Conservation (phyloP, 2,888 invertebrate genomes). For the Macrophya annulata region DNA sequence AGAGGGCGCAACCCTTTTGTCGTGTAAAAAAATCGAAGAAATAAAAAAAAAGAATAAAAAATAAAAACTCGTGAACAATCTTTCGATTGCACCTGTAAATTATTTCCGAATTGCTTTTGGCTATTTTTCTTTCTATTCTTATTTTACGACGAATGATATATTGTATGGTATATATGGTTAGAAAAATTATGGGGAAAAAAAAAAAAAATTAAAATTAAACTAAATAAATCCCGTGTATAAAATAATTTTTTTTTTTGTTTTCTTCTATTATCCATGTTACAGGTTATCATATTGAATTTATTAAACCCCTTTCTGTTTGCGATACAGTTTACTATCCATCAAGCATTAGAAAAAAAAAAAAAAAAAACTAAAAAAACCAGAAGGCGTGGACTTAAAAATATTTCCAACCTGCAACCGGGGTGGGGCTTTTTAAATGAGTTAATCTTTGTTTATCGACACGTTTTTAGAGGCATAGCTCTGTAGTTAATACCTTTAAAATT, state of each 20-base stretch:
- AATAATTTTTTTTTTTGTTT: not conserved
- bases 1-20: constrained; percentile 11
- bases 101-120: not conserved
- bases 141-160: not conserved
- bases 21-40: not conserved
- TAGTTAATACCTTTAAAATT: constrained; percentile 53
- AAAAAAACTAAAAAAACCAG: not conserved
- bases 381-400: not conserved
- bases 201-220: not conserved
- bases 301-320: not conserved
- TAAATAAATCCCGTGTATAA: not conserved
- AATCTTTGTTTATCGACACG: constrained; percentile 41
- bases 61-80: not conserved
- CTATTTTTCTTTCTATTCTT: not conserved
- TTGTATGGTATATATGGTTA: not conserved
- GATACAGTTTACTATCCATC: not conserved
- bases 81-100: constrained; percentile 41
- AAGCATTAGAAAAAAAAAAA: not conserved
- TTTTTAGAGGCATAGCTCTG: constrained; percentile 10
- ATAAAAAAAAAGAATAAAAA: not conserved
- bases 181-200: not conserved
- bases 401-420: not conserved
- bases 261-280: not conserved
- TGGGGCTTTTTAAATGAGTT: not conserved
- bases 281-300: not conserved